A percentile compares a stretch with the other conserved stretches of the same genome.
phyloP scores from a whole-genome alignment of 2,113 vertebrate species.

The Podocnemis expansa region DNA sequence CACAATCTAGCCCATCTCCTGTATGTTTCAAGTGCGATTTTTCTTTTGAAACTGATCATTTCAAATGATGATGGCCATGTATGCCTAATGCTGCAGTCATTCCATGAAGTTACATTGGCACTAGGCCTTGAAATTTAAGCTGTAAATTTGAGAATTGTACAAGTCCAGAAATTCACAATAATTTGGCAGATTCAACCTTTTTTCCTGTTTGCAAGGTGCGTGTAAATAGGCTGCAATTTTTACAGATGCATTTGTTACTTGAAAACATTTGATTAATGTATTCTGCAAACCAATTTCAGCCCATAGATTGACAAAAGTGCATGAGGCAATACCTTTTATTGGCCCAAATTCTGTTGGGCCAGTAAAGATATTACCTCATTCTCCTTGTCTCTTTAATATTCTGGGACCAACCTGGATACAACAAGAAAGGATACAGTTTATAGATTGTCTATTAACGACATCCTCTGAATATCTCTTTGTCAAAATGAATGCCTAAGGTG shows the following conservation, averaged over 20 bases:
- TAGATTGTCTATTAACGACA: background rate
- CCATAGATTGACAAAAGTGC: no score
- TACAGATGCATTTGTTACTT: background rate
- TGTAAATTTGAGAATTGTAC: no score
- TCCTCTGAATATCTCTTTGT: background rate
- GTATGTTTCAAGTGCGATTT: rapidly evolving
- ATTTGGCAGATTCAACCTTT: background rate
- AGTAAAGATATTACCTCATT: no score
- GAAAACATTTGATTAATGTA: no score
- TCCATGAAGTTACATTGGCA: rapidly evolving
- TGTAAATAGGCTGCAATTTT: background rate
- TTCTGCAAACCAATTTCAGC: no score
- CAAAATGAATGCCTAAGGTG: background rate
- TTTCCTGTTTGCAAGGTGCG: background rate
- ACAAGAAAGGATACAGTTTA: no score
- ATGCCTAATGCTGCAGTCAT: background rate
- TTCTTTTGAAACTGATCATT: background rate
- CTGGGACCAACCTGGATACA: no score
- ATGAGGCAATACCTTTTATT: no score
- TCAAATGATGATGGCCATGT: background rate
- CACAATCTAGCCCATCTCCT: background rate
- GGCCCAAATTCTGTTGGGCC: no score
- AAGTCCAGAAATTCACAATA: background rate
- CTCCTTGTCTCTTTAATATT: no score
- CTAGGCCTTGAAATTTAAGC: background rate